Conservation (phyloP, 2,113 vertebrate species). For the Poicephalus meyeri region DNA sequence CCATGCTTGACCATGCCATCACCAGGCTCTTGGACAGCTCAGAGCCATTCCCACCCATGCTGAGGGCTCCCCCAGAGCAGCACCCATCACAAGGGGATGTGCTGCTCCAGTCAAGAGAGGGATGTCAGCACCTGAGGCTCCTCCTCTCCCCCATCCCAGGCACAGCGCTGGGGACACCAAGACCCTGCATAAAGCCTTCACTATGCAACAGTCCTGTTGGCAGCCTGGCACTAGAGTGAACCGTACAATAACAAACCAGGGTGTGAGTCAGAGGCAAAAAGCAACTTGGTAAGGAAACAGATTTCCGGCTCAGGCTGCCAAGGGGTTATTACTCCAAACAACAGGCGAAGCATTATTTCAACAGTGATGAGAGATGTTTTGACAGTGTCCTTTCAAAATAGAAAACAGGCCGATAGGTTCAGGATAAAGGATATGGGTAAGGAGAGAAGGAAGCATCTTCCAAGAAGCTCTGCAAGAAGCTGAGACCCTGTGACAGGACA, state of each 20-base stretch:
- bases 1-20: background rate
- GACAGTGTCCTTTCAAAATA: conserved; percentile 57
- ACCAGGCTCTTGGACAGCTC: background rate
- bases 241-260: conserved; percentile 62
- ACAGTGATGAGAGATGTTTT: conserved; percentile 63
- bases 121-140: background rate
- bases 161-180: background rate
- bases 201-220: background rate
- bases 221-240: conserved; percentile 57
- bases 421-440: background rate
- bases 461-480: background rate
- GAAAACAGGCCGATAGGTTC: conserved; percentile 48
- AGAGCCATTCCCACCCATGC: background rate
- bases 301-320: conserved; percentile 67
- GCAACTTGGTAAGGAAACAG: conserved; percentile 63
- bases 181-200: conserved; percentile 1
- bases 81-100: accelerated
- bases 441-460: background rate
- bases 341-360: conserved; percentile 66
- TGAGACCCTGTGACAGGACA: background rate
- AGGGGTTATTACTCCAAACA: conserved; percentile 64
- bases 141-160: background rate
- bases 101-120: background rate
- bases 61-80: accelerated
- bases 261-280: conserved; percentile 65